Conservation (phyloP, 92 coral and sea anemone genomes). For the Epizoanthus ramosus region DNA sequence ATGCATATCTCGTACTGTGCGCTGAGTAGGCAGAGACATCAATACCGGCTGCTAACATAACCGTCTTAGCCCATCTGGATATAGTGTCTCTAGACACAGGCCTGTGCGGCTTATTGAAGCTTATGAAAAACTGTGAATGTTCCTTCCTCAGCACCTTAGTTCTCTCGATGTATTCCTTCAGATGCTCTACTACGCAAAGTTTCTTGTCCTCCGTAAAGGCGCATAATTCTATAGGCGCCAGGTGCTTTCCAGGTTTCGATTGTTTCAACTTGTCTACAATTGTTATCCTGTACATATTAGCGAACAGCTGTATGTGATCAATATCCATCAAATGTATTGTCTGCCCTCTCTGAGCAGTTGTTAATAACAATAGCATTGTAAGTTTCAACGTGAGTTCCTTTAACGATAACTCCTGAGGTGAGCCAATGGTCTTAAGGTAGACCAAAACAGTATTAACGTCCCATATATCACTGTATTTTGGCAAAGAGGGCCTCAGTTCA, state of each 20-base stretch:
- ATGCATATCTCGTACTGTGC: not conserved
- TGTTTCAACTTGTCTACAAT: constrained; percentile 59
- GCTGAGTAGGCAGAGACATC: not conserved
- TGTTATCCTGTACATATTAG: constrained; percentile 44
- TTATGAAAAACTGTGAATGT: constrained; percentile 40
- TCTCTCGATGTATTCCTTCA: constrained; percentile 28
- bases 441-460: constrained; percentile 54
- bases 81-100: constrained; percentile 30
- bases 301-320: constrained; percentile 49
- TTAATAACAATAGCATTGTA: constrained; percentile 57
- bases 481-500: constrained; percentile 61
- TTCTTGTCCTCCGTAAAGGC: constrained; percentile 32
- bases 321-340: constrained; percentile 58
- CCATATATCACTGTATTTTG: constrained; percentile 55
- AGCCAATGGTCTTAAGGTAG: constrained; percentile 25
- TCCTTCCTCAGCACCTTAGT: constrained; percentile 32
- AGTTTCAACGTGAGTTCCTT: constrained; percentile 59
- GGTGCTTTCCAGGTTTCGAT: constrained; percentile 62
- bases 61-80: constrained; percentile 38
- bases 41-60: constrained; percentile 24
- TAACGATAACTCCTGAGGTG: constrained; percentile 24
- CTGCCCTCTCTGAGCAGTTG: constrained; percentile 62
- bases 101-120: constrained; percentile 29
- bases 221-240: constrained; percentile 43
- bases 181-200: constrained; percentile 42